phyloP scores from a whole-genome alignment of 2,888 invertebrate species.

The Fissipunctia ypsillon region DNA sequence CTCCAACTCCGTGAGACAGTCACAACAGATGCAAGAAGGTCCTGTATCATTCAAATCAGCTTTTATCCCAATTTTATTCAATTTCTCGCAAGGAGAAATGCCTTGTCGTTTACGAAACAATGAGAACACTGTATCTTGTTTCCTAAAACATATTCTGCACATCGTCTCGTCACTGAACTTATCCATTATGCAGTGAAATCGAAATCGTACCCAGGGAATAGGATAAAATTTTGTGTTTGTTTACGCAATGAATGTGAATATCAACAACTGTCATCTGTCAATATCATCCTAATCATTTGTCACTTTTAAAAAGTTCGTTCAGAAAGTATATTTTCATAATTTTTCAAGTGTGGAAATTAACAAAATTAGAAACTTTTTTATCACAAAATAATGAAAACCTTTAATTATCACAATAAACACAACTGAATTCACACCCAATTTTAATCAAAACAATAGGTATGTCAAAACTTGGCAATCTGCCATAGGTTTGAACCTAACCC shows the following conservation, averaged over 20 bases:
- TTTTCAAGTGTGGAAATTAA: not conserved
- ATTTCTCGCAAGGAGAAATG: conserved; percentile 72
- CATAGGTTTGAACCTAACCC: conserved; percentile 16
- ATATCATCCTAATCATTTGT: not conserved
- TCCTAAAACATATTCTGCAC: conserved; percentile 78
- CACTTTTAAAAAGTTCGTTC: conserved; percentile 11
- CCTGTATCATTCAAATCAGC: conserved; percentile 73
- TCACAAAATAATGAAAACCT: not conserved
- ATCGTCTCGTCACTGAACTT: conserved; percentile 63
- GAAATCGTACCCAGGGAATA: not conserved
- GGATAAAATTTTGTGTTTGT: not conserved
- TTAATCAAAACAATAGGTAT: not conserved
- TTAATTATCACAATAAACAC: not conserved
- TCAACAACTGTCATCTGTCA: conserved; percentile 18
- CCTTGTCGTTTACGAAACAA: conserved; percentile 72
- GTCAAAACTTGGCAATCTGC: conserved; percentile 12
- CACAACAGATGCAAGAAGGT: conserved; percentile 76
- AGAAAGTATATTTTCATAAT: not conserved
- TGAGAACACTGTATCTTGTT: conserved; percentile 72
- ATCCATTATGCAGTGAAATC: conserved; percentile 67
- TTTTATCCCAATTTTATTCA: conserved; percentile 72
- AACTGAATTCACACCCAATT: not conserved
- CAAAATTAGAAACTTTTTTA: not conserved
- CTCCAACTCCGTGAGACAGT: conserved; percentile 77
- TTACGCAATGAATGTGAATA: not conserved